These are phyloP conservation scores for Ramphastos sulfuratus DNA, from an alignment of 2,113 vertebrate genomes.

Conservation along the genomic window DNA sequence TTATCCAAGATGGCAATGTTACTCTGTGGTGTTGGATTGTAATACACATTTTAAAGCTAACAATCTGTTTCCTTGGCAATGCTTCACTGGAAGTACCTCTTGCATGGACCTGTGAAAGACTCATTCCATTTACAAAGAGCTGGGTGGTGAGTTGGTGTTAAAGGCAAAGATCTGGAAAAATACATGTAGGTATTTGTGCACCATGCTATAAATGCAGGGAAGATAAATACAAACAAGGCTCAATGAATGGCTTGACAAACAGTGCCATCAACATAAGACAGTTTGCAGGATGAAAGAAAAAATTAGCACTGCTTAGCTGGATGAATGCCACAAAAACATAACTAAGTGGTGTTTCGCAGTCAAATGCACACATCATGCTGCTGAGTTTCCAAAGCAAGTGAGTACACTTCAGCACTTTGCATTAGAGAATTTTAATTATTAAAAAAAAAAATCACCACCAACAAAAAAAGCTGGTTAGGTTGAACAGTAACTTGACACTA, in stretches of 20 bases:
- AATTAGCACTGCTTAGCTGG: neutral
- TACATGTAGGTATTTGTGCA: neutral
- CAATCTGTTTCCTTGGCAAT: neutral
- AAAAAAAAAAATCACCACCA: no score
- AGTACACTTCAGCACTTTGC: neutral
- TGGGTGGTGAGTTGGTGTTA: neutral
- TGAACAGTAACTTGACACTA: neutral
- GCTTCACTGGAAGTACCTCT: neutral
- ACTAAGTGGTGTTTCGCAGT: neutral
- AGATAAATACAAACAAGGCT: neutral
- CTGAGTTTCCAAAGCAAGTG: neutral
- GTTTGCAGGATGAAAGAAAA: neutral
- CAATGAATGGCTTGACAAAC: neutral
- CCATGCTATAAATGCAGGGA: neutral
- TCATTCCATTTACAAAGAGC: neutral
- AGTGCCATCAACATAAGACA: neutral
- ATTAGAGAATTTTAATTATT: no score
- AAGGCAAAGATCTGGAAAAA: neutral
- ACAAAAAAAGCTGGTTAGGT: neutral
- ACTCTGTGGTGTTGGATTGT: neutral
- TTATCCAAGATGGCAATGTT: neutral
- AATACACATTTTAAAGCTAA: neutral
- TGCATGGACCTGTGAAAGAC: neutral
- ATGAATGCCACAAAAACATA: neutral
- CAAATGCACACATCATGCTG: neutral